A percentile compares a stretch with the other conserved stretches of the same genome.
Conservation (phyloP, 1,140 invertebrate genomes). For the Kradibia gibbosae region DNA sequence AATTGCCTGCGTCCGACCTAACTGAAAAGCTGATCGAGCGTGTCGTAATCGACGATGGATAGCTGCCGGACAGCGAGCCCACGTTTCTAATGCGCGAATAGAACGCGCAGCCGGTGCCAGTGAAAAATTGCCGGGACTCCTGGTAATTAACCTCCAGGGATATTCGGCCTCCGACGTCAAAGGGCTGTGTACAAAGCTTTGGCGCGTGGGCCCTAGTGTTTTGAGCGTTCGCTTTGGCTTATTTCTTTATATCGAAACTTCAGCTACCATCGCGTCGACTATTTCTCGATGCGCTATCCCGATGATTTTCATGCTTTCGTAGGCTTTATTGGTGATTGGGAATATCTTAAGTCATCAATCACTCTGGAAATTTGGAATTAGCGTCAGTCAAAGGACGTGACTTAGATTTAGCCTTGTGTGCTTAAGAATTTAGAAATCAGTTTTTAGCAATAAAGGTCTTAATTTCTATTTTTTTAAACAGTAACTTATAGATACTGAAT, state of each 20-base stretch:
- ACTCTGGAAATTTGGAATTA: not conserved
- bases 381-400: too few species aligned
- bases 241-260: not conserved
- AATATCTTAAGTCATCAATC: not conserved
- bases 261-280: not conserved
- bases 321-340: not conserved
- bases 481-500: too few species aligned
- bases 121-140: conserved; percentile 11
- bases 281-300: not conserved
- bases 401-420: too few species aligned
- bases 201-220: too few species aligned
- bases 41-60: conserved; percentile 51
- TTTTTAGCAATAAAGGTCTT: too few species aligned
- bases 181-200: too few species aligned
- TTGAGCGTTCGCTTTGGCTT: not conserved
- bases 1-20: conserved; percentile 58
- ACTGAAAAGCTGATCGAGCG: conserved; percentile 60
- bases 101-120: not conserved
- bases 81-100: not conserved
- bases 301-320: not conserved
- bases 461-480: too few species aligned
- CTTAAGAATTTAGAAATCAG: too few species aligned
- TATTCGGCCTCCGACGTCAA: too few species aligned
- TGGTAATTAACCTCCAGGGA: not conserved
- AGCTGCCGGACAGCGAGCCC: not conserved